Percentiles rank a stretch among this genome's conserved stretches.
Conservation (phyloP, 2,888 invertebrate species). For the Monoplex corrugatus region DNA sequence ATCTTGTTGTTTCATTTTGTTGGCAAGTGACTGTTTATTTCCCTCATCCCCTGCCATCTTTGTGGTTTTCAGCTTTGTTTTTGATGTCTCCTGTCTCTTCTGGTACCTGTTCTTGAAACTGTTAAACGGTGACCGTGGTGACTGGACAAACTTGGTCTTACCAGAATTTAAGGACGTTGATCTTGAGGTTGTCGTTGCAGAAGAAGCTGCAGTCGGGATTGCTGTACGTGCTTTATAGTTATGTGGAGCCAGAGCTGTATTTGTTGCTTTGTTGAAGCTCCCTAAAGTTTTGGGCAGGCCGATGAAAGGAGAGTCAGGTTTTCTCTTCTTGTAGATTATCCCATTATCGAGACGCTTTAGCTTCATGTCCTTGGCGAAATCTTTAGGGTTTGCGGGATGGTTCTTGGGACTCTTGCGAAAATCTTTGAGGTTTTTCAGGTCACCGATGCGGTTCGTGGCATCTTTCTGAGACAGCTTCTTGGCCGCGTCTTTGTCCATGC, state of each 20-base stretch:
- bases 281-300: background rate
- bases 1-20: background rate
- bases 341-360: background rate
- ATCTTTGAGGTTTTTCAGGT: no score
- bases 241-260: background rate
- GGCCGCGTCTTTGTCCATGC: no score
- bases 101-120: background rate
- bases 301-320: constrained; percentile 4
- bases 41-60: no score
- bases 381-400: no score
- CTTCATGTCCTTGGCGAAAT: background rate
- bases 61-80: background rate
- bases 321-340: background rate
- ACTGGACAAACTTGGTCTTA: no score
- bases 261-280: background rate
- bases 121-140: no score
- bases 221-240: no score
- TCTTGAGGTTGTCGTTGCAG: background rate
- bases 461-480: no score
- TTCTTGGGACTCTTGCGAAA: background rate
- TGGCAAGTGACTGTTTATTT: no score
- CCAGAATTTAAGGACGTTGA: background rate
- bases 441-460: no score
- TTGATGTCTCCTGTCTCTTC: background rate
- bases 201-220: background rate